Base-by-base conservation (phyloP, 2,888 invertebrate species). In the Caprella mutica region DNA sequence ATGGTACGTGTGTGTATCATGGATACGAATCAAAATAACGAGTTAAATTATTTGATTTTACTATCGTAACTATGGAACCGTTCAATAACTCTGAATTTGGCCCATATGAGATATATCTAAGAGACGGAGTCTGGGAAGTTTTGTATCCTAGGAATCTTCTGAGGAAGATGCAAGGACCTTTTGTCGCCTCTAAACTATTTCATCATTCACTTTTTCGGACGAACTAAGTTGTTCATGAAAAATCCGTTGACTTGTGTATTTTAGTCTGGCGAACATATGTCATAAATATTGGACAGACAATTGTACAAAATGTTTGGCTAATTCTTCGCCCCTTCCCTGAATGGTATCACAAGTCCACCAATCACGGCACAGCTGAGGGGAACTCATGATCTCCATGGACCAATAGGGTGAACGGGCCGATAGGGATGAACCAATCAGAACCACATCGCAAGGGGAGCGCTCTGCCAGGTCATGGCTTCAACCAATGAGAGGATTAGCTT, bases 161-260 rank as follows among this genome's bases (percentile, higher is more conserved):
- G n/a, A n/a, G n/a, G n/a, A n/a, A n/a, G n/a, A n/a, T n/a, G n/a
- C n/a, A n/a, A n/a, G n/a, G n/a, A n/a, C n/a, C n/a, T n/a, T n/a
- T n/a, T n/a, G n/a, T n/a, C n/a, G n/a, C n/a, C n/a, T n/a, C n/a
- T n/a, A n/a, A n/a, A n/a, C n/a, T 29, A 48, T 48, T 48, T 30
- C 19, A 29, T 48, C 48, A 48, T 48, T 48, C 30, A 17, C 27
- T 30, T 43, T 55, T 44, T 44, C 42, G 9, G 6, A 52, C 59
- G 54, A 53, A 59, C 55, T 51, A 55, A 62, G 56, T 56, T 55
- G 58, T 59, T 55, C 62, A 59, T 53, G 62, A 62, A 62, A 62
- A 62, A 62, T 62, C 62, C 58, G 56, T 59, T 56, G 55, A 56
- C 58, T 62, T 59, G 62, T 62, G 62, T 62, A 62, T 62, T 62